Conservation (phyloP, 2,113 vertebrate species). For the Trichomycterus rosablanca region DNA sequence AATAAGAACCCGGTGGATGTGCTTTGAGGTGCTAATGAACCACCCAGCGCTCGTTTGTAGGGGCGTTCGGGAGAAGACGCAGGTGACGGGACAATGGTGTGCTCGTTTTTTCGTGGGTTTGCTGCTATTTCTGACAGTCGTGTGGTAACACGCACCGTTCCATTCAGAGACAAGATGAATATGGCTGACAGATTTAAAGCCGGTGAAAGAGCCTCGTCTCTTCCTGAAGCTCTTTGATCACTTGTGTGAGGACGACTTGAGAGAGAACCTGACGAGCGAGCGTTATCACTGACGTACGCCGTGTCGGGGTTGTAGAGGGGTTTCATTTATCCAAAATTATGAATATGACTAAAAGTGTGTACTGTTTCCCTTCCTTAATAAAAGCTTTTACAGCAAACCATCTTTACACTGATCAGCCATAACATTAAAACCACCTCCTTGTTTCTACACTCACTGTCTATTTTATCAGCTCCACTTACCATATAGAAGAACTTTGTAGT, state of each 20-base stretch:
- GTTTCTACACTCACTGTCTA: no score
- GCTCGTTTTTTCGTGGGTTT: constrained; percentile 29
- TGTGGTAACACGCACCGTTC: constrained; percentile 44
- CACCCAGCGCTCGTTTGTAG: constrained; percentile 18
- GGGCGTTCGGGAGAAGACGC: constrained; percentile 15
- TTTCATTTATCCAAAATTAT: constrained; percentile 17
- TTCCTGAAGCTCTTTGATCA: constrained; percentile 10
- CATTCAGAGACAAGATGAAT: constrained; percentile 21
- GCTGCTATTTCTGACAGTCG: constrained; percentile 30
- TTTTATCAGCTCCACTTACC: no score
- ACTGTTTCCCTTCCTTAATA: no score
- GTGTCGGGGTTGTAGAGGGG: neutral
- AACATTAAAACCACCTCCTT: no score
- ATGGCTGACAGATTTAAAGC: constrained; percentile 9
- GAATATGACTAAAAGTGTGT: no score
- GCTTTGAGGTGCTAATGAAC: constrained; percentile 29
- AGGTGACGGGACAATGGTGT: constrained; percentile 38
- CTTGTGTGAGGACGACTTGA: constrained; percentile 7
- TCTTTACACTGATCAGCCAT: no score
- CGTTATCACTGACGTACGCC: neutral
- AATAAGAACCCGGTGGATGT: constrained; percentile 37
- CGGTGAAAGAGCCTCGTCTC: constrained; percentile 22
- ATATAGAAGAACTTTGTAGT: no score
- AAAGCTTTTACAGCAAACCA: no score
- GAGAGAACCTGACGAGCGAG: neutral